Conservation (phyloP, 2,113 vertebrate genomes). For the Jacana jacana region DNA sequence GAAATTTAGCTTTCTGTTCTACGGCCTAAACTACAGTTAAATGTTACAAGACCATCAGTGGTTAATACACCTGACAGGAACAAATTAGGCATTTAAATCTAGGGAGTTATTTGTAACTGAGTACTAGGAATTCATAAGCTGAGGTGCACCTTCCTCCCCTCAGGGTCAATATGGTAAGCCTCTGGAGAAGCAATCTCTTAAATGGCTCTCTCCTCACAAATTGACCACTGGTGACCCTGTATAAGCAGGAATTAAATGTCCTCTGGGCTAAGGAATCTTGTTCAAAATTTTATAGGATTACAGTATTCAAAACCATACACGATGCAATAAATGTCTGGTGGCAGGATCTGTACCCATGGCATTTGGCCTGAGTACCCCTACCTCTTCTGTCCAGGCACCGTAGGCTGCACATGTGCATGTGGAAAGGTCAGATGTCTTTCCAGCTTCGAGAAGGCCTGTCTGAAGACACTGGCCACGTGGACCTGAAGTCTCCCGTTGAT, state of each 20-base stretch:
- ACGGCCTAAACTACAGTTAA: not conserved
- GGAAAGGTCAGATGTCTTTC: not conserved
- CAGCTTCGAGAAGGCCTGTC: not conserved
- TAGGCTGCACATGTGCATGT: accelerated
- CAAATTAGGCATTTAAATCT: not conserved
- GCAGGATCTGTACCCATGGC: not conserved
- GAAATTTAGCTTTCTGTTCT: not conserved
- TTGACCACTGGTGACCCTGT: too few relatives aligned
- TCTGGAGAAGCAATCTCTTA: not conserved
- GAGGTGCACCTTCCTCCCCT: not conserved
- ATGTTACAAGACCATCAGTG: not conserved
- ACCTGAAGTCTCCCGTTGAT: not conserved
- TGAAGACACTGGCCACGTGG: not conserved
- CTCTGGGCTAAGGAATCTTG: not conserved
- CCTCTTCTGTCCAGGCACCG: not conserved
- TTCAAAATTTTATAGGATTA: not conserved
- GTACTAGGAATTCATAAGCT: not conserved
- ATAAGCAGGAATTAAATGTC: not conserved
- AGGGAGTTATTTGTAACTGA: not conserved
- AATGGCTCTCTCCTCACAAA: not conserved
- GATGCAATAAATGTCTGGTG: not conserved
- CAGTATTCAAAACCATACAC: accelerated
- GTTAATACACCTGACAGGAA: not conserved
- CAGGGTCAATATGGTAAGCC: not conserved
- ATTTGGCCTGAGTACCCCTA: too few relatives aligned